Evolutionary conservation across 2,797 vertebrate species (phyloP).

Genomic region (Furcifer pardalis): DNA sequence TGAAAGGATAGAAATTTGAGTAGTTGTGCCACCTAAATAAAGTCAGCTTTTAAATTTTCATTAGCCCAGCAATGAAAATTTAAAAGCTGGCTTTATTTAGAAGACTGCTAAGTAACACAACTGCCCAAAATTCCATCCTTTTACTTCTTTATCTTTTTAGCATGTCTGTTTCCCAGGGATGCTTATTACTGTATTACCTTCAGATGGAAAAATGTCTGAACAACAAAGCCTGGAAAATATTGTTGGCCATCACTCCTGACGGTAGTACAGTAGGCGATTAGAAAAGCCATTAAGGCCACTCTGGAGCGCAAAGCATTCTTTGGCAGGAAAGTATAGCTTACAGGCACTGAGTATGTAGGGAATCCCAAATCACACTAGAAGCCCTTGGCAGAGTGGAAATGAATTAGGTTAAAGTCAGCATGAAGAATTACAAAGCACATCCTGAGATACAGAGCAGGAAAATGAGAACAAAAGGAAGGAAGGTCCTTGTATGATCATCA

Average conservation of each 20-base stretch:
- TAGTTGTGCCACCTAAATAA: not conserved
- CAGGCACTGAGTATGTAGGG: not conserved
- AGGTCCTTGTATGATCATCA: not conserved
- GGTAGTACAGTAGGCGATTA: not conserved
- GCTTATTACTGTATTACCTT: conserved; percentile 8
- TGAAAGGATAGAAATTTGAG: not conserved
- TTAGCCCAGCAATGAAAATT: no score
- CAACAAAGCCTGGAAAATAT: not conserved
- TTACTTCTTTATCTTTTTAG: not conserved
- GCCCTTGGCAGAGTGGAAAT: not conserved
- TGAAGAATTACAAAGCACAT: not conserved
- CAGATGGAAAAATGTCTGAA: not conserved
- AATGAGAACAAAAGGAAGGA: not conserved
- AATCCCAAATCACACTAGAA: conserved; percentile 1
- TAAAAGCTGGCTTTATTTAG: conserved; percentile 9
- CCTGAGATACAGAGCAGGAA: not conserved
- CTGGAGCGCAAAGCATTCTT: not conserved
- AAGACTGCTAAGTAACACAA: not conserved
- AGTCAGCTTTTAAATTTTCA: conserved; percentile 14
- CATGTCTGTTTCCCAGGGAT: not conserved
- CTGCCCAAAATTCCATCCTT: not conserved
- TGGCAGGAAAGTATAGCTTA: conserved; percentile 5
- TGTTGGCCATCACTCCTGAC: not conserved
- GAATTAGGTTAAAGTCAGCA: conserved; percentile 2
- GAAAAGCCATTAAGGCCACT: conserved; percentile 1